These are phyloP conservation scores for Molorchus minor DNA, from an alignment of 2,888 invertebrate species.

Conservation along the genomic window DNA sequence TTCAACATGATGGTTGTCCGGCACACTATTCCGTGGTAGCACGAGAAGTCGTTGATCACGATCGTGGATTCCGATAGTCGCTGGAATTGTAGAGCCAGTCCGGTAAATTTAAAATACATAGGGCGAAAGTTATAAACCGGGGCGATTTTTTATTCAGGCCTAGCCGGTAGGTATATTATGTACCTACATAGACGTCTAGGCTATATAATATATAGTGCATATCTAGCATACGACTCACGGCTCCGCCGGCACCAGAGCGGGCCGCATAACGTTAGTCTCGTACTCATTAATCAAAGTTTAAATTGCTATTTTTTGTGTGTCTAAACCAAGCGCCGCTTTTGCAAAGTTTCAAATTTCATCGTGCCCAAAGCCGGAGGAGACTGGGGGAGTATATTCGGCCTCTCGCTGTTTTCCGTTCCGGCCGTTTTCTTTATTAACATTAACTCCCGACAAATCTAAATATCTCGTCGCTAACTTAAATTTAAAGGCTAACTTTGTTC, in stretches of 20 bases:
- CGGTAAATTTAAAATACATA: no score
- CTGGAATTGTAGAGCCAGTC: no score
- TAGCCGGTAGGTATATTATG: no score
- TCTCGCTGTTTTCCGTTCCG: slow-evolving; percentile 34
- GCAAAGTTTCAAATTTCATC: slow-evolving; percentile 53
- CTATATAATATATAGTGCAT: slow-evolving; percentile 1
- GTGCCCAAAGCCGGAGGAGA: slow-evolving; percentile 29
- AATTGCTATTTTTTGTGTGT: slow-evolving; percentile 52
- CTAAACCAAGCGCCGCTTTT: slow-evolving; percentile 48
- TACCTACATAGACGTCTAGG: neutral
- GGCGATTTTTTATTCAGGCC: no score
- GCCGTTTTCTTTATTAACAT: slow-evolving; percentile 45
- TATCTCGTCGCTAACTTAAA: slow-evolving; percentile 12
- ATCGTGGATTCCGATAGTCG: no score
- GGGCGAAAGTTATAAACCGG: no score
- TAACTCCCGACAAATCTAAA: slow-evolving; percentile 41
- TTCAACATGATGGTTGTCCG: no score
- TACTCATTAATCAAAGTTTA: slow-evolving; percentile 56
- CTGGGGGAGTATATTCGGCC: slow-evolving; percentile 26
- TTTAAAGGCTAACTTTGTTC: slow-evolving; percentile 18
- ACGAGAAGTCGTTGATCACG: no score
- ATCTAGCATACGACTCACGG: slow-evolving; percentile 2
- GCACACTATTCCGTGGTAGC: no score
- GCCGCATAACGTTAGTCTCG: slow-evolving; percentile 52
- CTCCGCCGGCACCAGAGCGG: slow-evolving; percentile 38